Evolutionary conservation across 2,888 invertebrate species (phyloP), one percentile per base, ranked within the genome.

Genomic region (Therioaphis trifolii): DNA sequence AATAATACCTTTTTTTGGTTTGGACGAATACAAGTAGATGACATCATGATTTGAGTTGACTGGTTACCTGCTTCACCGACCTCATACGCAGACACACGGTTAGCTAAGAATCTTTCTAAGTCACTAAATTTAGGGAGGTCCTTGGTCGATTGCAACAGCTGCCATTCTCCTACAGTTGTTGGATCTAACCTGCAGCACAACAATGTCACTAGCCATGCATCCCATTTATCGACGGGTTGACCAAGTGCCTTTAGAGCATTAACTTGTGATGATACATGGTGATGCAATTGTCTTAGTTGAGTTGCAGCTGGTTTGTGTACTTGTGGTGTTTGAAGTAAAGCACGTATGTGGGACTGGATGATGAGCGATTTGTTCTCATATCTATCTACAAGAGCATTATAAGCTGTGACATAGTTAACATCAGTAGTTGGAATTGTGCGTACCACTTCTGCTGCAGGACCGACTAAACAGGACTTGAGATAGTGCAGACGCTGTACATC

Each of bases 301-400:
- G 1, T 52, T 0, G 35, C 52, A 52, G 52, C 1, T 1, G 72
- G 72, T 3, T 2, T 29, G 0, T 72, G 27, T 0, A 52, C 72
- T 29, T n/a, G 49, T 5, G 72, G 52, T 52, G 72, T 72, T 29
- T 72, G 49, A 12, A 72, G 52, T 14, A 72, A 52, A 49, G 71
- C 49, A 0, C 49, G 46, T 49, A 71, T 49, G 29, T 71, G 49
- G 0, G 71, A 71, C 29, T 72, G 72, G 14, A 72, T 72, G 18
- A 72, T 72, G 2, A 72, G n/a, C 2, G 72, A 72, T 12, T 35
- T 72, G 52, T 72, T 72, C 18, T 72, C 52, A 52, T 72, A 72
- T 49, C 72, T 72, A n/a, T 72, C 52, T 0, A 52, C 18, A 1
- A 72, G n/a, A 18, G 46, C 15, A 1, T 71, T 21, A n/a, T 71